Base-by-base conservation (phyloP, 2,113 vertebrate genomes). In the Promerops cafer region DNA sequence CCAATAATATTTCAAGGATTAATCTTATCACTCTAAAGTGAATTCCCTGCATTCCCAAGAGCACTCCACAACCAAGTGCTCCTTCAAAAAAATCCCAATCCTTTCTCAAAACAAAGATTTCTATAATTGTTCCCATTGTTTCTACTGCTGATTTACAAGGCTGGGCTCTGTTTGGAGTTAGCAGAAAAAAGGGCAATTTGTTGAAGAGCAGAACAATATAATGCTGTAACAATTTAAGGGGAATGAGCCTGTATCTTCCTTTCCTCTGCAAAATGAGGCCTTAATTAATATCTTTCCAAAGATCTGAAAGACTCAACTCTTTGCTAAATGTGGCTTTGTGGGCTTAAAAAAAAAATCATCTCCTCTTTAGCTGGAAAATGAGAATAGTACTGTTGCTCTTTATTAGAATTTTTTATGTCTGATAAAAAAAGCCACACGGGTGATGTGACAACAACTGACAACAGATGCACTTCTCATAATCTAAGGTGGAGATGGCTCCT, bases 401-500 rank as follows among this genome's bases (percentile, higher is more conserved):
- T 31, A 44, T n/a, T 35, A 61, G n/a, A 63, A 31, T 21, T 59
- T 82, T 74, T 70, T 18, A 78, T 40, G 64, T 26, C n/a, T 80
- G 47, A 68, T 45, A 4, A 57, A 82, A 52, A 70, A 75, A 57
- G 8, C 2, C 7, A 50, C 1, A 3, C 1, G 20, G 35, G 13
- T 60, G 44, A 60, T 53, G 49, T 45, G 63, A 66, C 44, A 91
- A 54, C 35, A 74, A 30, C 17, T 56, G 40, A 64, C 31, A 77
- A n/a, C 4, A 40, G 4, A 19, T 2, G 27, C 13, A 39, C 23
- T 65, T 30, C 27, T 33, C n/a, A 16, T 31, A 27, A 33, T 4
- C 19, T 22, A 17, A 52, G 0, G 0, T 2, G 30, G n/a, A 79
- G 9, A 16, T 22, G 37, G 60, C 33, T 45, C 7, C 69, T 52